Base-by-base conservation (phyloP, 2,888 invertebrate species). In the Mylabris sibirica region DNA sequence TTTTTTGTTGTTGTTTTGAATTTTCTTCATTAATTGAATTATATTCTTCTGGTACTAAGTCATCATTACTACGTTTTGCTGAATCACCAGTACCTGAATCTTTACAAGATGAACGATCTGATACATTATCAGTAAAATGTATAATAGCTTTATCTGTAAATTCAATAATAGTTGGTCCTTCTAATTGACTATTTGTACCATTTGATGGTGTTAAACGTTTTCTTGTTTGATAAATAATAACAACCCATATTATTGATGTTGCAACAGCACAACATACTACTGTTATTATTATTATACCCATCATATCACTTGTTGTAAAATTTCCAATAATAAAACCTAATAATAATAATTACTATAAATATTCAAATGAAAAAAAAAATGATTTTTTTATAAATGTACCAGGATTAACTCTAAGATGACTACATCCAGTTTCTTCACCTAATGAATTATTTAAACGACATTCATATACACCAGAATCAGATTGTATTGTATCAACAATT, bases 181-280 rank as follows among this genome's bases (percentile, higher is more conserved):
- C 74, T 17, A 73, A 86, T 76, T 86, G 85, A 81, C 83, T 84
- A 81, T 87, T 38, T 64, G 26, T 86, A 73, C 86, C 81, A 71
- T 86, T 85, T 81, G 83, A 87, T 61, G 84, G 84, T 65, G 87
- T 83, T 71, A 87, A 85, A 38, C 90, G 89, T 84, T 92, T 91
- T 72, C 94, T 88, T 4, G 95, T 94, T 81, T 94, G 93, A 84
- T 95, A 95, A 78, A 96, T 95, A 72, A 96, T 94, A 66, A 95
- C 91, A 62, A 96, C 95, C 96, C 97, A 97, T 64, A 96, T 90
- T 17, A 95, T 89, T 0, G 96, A 95, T 8, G 96, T 97, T n/a
- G 93, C 92, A 17, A 97, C 94, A 64, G 96, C 93, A 85, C 96
- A 95, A 84, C 95, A 94, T 53, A 96, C 94, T 0, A 95, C 93